Base-by-base conservation (phyloP, 2,113 vertebrate species). In the Pseudorectes ferrugineus region DNA sequence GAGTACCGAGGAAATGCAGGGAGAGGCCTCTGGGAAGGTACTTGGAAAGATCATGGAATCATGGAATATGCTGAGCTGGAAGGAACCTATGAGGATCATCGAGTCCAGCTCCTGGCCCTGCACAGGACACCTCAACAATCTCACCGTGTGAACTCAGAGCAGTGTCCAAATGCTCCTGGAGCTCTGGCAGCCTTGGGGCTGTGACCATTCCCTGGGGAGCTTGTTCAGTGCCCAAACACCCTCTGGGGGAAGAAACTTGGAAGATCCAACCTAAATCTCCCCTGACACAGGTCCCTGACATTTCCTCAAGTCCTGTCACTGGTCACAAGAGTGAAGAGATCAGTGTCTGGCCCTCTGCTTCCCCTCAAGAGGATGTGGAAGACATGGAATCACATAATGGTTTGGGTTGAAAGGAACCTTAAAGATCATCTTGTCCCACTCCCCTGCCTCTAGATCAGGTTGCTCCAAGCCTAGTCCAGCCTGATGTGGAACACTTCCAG, bases 161-260 rank as follows among this genome's bases (percentile, higher is more conserved):
- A 0, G 7, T 61, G 38, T 52, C 19, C 45, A 68, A n/a, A 24
- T 1, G 1, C 22, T 59, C 10, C 62, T 59, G 63, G 19, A 68
- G 28, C n/a, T 86, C 31, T 49, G 29, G 20, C 21, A 58, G 25
- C 61, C 54, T 70, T 38, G n/a, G 19, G 12, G 3, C 54, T 45
- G 26, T 59, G 62, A 6, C 33, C 26, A 11, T 42, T 75, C 62
- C 22, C 45, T 52, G 38, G 28, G 33, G 14, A 86, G 33, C 33
- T 33, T 68, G 12, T 10, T 21, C n/a, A 52, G n/a, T 61, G 38
- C 46, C 18, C 1, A 0, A 16, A 11, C 54, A 61, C 28, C 10
- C 18, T 70, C 55, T 78, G 40, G 11, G 29, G 13, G 8, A n/a
- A n/a, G 23, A 33, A n/a, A 15, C 38, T 38, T 21, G 13, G 31